phyloP scores from a whole-genome alignment of 2,888 invertebrate species.

The Leucoptera coffeella region DNA sequence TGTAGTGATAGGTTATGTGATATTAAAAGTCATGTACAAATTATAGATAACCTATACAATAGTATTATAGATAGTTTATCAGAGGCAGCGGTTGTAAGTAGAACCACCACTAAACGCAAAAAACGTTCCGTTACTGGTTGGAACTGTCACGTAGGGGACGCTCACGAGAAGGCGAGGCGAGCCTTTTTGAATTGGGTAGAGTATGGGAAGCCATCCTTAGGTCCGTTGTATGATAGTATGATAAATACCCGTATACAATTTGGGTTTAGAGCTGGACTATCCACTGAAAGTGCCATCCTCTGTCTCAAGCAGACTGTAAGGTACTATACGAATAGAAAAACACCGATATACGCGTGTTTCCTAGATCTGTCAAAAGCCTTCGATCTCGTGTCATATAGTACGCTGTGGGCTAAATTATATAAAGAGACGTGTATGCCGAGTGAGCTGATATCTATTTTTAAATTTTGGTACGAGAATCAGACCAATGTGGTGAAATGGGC shows the following conservation, averaged over 20 bases:
- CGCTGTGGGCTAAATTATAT: conserved; percentile 6
- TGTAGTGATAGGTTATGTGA: too few relatives aligned
- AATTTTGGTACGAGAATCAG: conserved; percentile 8
- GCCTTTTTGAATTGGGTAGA: neutral
- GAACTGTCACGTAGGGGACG: neutral
- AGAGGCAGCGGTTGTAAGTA: too few relatives aligned
- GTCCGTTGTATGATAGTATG: too few relatives aligned
- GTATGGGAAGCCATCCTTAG: neutral
- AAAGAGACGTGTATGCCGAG: conserved; percentile 2
- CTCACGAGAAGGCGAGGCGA: neutral
- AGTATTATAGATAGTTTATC: too few relatives aligned
- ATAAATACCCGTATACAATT: too few relatives aligned
- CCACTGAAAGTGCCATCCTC: conserved; percentile 3
- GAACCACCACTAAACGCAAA: too few relatives aligned
- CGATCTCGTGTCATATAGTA: neutral
- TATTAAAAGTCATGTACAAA: too few relatives aligned
- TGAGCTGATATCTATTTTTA: conserved; percentile 4
- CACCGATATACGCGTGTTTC: too few relatives aligned
- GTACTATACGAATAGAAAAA: conserved; percentile 1
- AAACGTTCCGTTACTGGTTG: too few relatives aligned
- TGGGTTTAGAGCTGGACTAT: conserved; percentile 2
- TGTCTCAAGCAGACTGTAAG: conserved; percentile 2
- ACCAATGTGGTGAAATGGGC: conserved; percentile 8
- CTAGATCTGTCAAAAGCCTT: conserved; percentile 2
- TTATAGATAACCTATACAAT: too few relatives aligned